Evolutionary conservation across 2,888 invertebrate species (phyloP), one percentile per base, ranked within the genome.

Genomic region (Pammene fasciana): DNA sequence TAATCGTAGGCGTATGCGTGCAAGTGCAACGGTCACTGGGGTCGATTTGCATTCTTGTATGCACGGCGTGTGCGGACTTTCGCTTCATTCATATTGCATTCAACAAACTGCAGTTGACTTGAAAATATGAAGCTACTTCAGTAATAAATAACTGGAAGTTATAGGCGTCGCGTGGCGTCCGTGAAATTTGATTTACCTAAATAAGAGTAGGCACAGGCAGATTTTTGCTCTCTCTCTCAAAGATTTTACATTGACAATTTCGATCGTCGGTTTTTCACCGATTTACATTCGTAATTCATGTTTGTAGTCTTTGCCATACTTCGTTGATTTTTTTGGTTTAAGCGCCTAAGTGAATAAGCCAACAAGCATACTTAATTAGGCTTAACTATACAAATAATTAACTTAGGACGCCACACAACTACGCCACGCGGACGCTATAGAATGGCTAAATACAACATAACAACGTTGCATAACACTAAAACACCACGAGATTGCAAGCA

Each of bases 21-120:
- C 85, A 88, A 88, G 86, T 89, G 89, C 89, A 89, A 82, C 78
- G 83, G 82, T 83, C 85, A 85, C 80, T 79, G 79, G 78, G 78
- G 80, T 78, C 76, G 75, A 84, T 86, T 88, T 83, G 84, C 86
- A 84, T 86, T 82, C 83, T 78, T 75, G 79, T 87, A 85, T 85
- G 85, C 85, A 86, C 86, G 86, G 84, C 83, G 78, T 75, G 77
- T 78, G 79, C 81, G 76, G 81, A 85, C 87, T 87, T 87, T 87
- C 86, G 81, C 82, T 82, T 78, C 75, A 74, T 78, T 82, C 80
- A 82, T 75, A 72, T 71, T 70, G 73, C 72, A 72, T 71, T 72
- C 72, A 77, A 88, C 90, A 91, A 92, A 92, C 92, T 91, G 91
- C 92, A 91, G 85, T 92, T 91, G 91, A 91, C 91, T 86, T 80